These are phyloP conservation scores for Hyposoter dolosus DNA, from an alignment of 2,888 invertebrate species.

Conservation along the genomic window DNA sequence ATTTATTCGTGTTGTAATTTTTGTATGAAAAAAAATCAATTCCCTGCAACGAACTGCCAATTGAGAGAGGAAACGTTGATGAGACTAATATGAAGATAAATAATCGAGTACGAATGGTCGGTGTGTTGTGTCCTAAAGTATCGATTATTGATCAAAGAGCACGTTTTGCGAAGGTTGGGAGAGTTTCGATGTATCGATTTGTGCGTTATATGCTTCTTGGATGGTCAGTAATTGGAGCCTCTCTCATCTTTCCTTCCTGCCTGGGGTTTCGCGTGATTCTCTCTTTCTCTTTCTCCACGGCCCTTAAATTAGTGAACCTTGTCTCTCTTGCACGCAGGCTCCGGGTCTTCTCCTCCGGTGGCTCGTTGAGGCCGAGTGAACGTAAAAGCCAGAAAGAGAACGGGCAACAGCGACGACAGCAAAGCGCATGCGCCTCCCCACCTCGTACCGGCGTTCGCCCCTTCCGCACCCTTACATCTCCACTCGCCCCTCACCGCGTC, in stretches of 20 bases:
- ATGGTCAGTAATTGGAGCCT: slow-evolving; percentile 53
- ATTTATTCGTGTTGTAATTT: neutral
- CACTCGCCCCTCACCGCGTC: slow-evolving; percentile 63
- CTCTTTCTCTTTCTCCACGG: slow-evolving; percentile 18
- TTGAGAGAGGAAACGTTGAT: neutral
- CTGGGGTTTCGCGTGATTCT: slow-evolving; percentile 61
- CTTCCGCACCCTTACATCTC: slow-evolving; percentile 4
- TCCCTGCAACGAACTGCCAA: neutral
- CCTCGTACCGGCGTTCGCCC: neutral
- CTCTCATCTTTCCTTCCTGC: slow-evolving; percentile 52
- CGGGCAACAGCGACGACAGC: slow-evolving; percentile 44
- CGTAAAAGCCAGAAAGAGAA: slow-evolving; percentile 41
- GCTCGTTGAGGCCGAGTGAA: slow-evolving; percentile 8
- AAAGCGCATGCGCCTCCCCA: slow-evolving; percentile 47
- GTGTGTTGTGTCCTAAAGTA: neutral
- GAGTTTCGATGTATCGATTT: slow-evolving; percentile 48
- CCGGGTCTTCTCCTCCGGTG: neutral
- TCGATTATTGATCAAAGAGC: slow-evolving; percentile 26
- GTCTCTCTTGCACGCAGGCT: slow-evolving; percentile 35
- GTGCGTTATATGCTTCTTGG: slow-evolving; percentile 27
- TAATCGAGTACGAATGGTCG: slow-evolving; percentile 14
- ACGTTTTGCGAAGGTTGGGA: slow-evolving; percentile 9
- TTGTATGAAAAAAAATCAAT: neutral
- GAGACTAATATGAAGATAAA: neutral
- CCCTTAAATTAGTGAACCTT: slow-evolving; percentile 27